Percentiles rank a stretch among this genome's conserved stretches.
phyloP scores from a whole-genome alignment of 2,888 invertebrate genomes.

The Cheilosia pagana region DNA sequence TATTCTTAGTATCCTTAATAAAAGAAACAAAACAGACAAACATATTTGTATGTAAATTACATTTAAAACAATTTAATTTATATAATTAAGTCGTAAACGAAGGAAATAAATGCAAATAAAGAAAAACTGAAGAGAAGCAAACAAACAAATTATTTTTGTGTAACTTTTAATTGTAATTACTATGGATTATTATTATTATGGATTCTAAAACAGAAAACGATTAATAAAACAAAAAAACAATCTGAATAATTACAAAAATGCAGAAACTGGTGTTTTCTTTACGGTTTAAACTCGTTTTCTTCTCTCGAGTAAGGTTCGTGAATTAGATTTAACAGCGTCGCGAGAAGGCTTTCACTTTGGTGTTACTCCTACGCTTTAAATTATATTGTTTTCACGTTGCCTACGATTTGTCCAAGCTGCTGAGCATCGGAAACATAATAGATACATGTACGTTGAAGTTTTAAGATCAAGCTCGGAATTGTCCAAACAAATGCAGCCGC shows the following conservation, averaged over 20 bases:
- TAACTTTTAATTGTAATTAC: constrained; percentile 55
- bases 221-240: constrained; percentile 56
- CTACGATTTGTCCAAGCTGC: no score
- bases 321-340: not conserved
- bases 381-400: no score
- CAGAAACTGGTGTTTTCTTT: constrained; percentile 23
- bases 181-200: constrained; percentile 58
- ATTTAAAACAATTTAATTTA: constrained; percentile 47
- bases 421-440: no score
- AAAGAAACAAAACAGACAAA: constrained; percentile 21
- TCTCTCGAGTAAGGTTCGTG: no score
- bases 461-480: no score
- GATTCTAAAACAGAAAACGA: constrained; percentile 44
- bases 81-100: constrained; percentile 21
- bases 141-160: constrained; percentile 50
- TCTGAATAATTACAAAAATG: constrained; percentile 36
- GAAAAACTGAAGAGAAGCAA: constrained; percentile 24
- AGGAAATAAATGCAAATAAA: constrained; percentile 17
- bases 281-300: no score
- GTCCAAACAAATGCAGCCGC: no score
- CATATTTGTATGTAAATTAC: constrained; percentile 25
- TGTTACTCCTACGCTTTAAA: no score
- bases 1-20: constrained; percentile 63
- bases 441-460: no score
- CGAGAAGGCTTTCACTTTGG: no score